A percentile compares a stretch with the other conserved stretches of the same genome.
phyloP scores from a whole-genome alignment of 2,888 invertebrate genomes.

The Anaspis maculata region DNA sequence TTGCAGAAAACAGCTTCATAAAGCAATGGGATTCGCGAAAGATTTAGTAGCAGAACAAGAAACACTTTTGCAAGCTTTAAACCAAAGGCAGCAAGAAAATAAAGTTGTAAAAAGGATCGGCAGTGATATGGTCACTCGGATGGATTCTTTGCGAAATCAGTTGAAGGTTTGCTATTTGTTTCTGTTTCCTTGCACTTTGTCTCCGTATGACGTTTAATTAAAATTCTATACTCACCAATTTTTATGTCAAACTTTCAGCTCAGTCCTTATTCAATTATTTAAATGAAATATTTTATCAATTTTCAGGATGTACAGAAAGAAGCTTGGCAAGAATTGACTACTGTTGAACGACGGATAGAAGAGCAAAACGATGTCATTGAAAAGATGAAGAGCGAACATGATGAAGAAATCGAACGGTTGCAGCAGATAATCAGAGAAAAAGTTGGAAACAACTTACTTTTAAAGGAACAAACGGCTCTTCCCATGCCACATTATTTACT shows the following conservation, averaged over 20 bases:
- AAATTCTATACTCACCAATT: no score
- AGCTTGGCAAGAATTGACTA: slow-evolving; percentile 45
- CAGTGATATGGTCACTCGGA: slow-evolving; percentile 44
- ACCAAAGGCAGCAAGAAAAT: slow-evolving; percentile 35
- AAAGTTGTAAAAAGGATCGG: slow-evolving; percentile 42
- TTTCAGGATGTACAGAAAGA: slow-evolving; percentile 45
- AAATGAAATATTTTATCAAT: not conserved
- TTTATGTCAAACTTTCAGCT: no score
- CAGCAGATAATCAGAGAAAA: slow-evolving; percentile 42
- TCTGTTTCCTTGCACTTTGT: slow-evolving; percentile 5
- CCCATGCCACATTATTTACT: slow-evolving; percentile 33
- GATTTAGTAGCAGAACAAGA: slow-evolving; percentile 48
- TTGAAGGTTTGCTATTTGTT: slow-evolving; percentile 46
- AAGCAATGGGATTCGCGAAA: slow-evolving; percentile 47
- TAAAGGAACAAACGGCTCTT: slow-evolving; percentile 31
- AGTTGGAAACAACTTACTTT: slow-evolving; percentile 36
- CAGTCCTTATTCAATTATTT: no score
- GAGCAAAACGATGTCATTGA: slow-evolving; percentile 43
- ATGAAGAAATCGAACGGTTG: slow-evolving; percentile 42
- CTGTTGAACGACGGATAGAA: slow-evolving; percentile 45
- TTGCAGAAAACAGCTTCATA: slow-evolving; percentile 45
- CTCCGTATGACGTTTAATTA: no score
- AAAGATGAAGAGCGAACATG: slow-evolving; percentile 44
- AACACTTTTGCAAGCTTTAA: slow-evolving; percentile 39
- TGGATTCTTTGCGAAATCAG: slow-evolving; percentile 45